A percentile compares a stretch with the other conserved stretches of the same genome.
Conservation (phyloP, 2,888 invertebrate species). For the Leistus spinibarbis region DNA sequence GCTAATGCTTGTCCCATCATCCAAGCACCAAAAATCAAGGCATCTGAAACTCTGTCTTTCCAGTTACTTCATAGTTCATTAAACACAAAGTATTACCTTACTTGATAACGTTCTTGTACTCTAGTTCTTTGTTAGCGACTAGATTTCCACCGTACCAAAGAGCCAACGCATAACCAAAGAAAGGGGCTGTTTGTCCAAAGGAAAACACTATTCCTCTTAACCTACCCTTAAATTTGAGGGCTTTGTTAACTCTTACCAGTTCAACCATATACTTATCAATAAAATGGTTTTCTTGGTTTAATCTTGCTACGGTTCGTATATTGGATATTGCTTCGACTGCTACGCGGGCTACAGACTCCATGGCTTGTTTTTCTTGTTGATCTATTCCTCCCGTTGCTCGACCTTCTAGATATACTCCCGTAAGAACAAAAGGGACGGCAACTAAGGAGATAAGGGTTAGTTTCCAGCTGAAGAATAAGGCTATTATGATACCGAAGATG, state of each 20-base stretch:
- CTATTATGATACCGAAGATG: conserved; percentile 65
- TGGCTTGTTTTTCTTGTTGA: conserved; percentile 64
- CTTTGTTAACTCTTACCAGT: conserved; percentile 59
- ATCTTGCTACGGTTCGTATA: conserved; percentile 68
- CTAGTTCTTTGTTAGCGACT: conserved; percentile 65
- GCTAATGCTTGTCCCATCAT: conserved; percentile 80
- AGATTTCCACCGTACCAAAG: conserved; percentile 75
- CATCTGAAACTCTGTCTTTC: conserved; percentile 78
- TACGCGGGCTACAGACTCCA: conserved; percentile 69
- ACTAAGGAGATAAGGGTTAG: conserved; percentile 71
- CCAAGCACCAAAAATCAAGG: conserved; percentile 78
- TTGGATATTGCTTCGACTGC: conserved; percentile 70
- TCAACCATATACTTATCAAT: conserved; percentile 62
- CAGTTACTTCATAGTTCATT: too few species aligned
- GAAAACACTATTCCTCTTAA: conserved; percentile 73
- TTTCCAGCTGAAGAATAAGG: conserved; percentile 72
- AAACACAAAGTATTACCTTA: conserved; percentile 53
- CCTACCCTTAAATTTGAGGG: conserved; percentile 63
- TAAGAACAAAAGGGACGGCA: conserved; percentile 71
- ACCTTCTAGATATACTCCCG: conserved; percentile 70
- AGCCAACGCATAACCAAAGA: conserved; percentile 73
- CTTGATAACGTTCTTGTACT: conserved; percentile 73
- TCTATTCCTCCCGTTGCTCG: conserved; percentile 48
- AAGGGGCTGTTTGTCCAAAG: conserved; percentile 72
- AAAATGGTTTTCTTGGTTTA: conserved; percentile 64